Percentiles rank a stretch among this genome's conserved stretches.
Conservation (phyloP, 2,113 vertebrate species). For the Thomomys bottae region DNA sequence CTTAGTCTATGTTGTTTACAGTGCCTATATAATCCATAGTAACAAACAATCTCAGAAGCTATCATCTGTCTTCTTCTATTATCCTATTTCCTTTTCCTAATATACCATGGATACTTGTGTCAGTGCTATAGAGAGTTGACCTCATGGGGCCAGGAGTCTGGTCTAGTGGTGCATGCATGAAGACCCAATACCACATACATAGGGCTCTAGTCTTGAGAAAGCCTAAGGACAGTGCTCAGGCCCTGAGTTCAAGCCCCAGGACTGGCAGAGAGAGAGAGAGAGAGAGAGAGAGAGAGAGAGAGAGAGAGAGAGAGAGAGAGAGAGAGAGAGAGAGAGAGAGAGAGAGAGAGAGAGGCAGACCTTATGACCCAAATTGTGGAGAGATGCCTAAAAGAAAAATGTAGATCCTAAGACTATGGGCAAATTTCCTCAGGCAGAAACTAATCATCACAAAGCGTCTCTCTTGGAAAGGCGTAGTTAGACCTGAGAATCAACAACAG, state of each 20-base stretch:
- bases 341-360: too few relatives aligned
- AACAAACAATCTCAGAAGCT: neutral
- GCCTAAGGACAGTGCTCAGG: too few relatives aligned
- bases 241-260: too few relatives aligned
- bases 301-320: too few relatives aligned
- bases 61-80: neutral
- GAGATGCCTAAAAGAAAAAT: slow-evolving; percentile 21
- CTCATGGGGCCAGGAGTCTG: too few relatives aligned
- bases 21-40: neutral
- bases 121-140: neutral
- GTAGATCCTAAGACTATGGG: neutral
- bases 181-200: too few relatives aligned
- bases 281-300: too few relatives aligned
- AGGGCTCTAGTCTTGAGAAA: too few relatives aligned
- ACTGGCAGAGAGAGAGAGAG: too few relatives aligned
- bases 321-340: too few relatives aligned
- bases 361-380: neutral
- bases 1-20: slow-evolving; percentile 12
- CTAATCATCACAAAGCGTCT: slow-evolving; percentile 12
- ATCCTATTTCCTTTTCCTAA: neutral
- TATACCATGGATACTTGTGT: neutral
- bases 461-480: neutral
- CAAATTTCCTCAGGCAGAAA: neutral
- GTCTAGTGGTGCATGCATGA: too few relatives aligned
- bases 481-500: neutral